These are phyloP conservation scores for Sternotherus odoratus DNA, from an alignment of 2,797 vertebrate species.

Conservation along the genomic window DNA sequence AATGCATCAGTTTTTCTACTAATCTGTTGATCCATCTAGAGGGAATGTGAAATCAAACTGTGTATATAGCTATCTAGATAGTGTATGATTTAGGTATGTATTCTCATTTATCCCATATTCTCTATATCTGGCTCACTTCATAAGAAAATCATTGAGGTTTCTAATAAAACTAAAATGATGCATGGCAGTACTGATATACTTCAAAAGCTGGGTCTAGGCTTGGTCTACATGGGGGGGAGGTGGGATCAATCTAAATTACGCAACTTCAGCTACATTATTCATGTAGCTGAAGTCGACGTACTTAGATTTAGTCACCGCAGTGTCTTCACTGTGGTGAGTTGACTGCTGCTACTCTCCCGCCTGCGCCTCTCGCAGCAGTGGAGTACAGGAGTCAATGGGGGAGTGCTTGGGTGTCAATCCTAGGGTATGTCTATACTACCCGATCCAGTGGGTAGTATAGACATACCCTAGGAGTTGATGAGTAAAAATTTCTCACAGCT, in stretches of 20 bases:
- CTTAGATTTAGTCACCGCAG: too few relatives aligned
- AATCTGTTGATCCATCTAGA: not conserved
- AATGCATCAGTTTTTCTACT: fast-evolving
- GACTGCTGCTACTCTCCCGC: too few relatives aligned
- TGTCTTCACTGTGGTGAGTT: too few relatives aligned
- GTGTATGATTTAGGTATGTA: not conserved
- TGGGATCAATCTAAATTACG: too few relatives aligned
- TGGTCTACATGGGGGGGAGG: too few relatives aligned
- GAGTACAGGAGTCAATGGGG: too few relatives aligned
- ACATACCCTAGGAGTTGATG: not conserved
- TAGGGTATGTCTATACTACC: too few relatives aligned
- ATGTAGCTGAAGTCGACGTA: too few relatives aligned
- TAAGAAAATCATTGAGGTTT: not conserved
- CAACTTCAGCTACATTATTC: too few relatives aligned
- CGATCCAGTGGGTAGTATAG: too few relatives aligned
- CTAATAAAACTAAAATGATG: conserved; percentile 50
- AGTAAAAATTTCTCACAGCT: not conserved
- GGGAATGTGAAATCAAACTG: not conserved
- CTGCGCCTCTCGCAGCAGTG: too few relatives aligned
- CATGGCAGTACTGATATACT: conserved; percentile 6
- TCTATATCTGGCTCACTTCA: not conserved
- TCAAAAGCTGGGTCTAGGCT: not conserved
- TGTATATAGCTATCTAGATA: not conserved
- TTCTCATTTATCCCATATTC: not conserved
- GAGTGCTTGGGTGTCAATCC: too few relatives aligned